A percentile compares a stretch with the other conserved stretches of the same genome.
phyloP scores from a whole-genome alignment of 2,113 vertebrate species.

The Mirounga angustirostris region DNA sequence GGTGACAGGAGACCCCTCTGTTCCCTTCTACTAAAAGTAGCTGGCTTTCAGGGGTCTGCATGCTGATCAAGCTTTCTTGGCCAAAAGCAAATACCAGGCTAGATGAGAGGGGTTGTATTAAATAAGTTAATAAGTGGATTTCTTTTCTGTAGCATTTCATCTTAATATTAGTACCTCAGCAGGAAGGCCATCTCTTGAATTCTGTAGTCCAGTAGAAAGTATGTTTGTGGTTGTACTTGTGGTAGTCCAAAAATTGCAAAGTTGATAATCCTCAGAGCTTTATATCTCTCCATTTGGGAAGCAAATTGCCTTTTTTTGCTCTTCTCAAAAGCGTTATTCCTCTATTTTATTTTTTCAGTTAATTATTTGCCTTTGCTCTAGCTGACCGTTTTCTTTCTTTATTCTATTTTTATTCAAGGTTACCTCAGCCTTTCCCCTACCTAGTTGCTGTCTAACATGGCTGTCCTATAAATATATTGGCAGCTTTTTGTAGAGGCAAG shows the following conservation, averaged over 20 bases:
- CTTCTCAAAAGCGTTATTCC: neutral
- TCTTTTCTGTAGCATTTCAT: conserved; percentile 18
- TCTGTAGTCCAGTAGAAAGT: neutral
- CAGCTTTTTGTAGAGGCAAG: neutral
- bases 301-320: neutral
- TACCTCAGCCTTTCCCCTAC: neutral
- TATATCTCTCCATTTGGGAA: neutral
- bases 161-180: neutral
- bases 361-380: neutral
- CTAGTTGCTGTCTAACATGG: neutral
- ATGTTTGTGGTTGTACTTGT: neutral
- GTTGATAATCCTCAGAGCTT: neutral
- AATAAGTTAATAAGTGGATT: neutral
- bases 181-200: neutral
- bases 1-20: neutral
- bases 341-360: conserved; percentile 13
- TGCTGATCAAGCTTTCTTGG: neutral
- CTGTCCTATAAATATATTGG: neutral
- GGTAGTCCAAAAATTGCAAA: neutral
- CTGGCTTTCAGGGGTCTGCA: neutral
- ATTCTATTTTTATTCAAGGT: conserved; percentile 13
- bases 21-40: neutral
- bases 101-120: neutral
- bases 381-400: neutral
- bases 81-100: neutral